These are phyloP conservation scores for Julus scanicus DNA, from an alignment of 2,888 invertebrate species.

Conservation along the genomic window DNA sequence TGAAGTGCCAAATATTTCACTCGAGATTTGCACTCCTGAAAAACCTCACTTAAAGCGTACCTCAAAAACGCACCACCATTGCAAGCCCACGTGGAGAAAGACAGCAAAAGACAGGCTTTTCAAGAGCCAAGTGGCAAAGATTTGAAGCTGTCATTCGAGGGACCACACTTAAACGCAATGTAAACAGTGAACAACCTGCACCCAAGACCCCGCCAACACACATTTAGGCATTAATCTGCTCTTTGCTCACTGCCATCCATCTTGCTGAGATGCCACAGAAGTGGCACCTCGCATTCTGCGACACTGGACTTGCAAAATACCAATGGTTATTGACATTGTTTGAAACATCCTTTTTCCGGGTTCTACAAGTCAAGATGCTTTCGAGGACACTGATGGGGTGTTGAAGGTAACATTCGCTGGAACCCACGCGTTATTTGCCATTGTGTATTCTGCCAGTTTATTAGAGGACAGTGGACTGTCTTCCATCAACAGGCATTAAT, in stretches of 20 bases:
- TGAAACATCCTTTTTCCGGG: constrained; percentile 21
- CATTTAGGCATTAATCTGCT: constrained; percentile 44
- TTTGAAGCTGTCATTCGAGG: constrained; percentile 49
- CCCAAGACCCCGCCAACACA: neutral
- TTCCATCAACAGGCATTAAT: neutral
- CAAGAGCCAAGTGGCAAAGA: constrained; percentile 27
- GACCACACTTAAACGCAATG: constrained; percentile 53
- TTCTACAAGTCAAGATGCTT: neutral
- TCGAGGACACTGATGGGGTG: constrained; percentile 22
- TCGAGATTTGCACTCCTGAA: constrained; percentile 46
- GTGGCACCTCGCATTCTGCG: constrained; percentile 21
- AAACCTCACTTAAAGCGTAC: neutral
- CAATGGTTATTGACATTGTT: constrained; percentile 33
- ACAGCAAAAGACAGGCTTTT: constrained; percentile 38
- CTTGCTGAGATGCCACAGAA: constrained; percentile 30
- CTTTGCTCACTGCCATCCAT: constrained; percentile 15
- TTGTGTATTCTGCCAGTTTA: neutral
- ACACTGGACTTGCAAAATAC: neutral
- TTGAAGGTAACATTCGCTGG: constrained; percentile 19
- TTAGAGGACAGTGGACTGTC: neutral
- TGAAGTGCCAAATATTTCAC: constrained; percentile 51
- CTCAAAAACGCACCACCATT: neutral
- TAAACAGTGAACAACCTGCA: constrained; percentile 51
- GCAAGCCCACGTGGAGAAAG: constrained; percentile 49
- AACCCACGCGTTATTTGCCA: neutral